phyloP scores from a whole-genome alignment of 2,797 vertebrate species.

The Selene dorsalis region DNA sequence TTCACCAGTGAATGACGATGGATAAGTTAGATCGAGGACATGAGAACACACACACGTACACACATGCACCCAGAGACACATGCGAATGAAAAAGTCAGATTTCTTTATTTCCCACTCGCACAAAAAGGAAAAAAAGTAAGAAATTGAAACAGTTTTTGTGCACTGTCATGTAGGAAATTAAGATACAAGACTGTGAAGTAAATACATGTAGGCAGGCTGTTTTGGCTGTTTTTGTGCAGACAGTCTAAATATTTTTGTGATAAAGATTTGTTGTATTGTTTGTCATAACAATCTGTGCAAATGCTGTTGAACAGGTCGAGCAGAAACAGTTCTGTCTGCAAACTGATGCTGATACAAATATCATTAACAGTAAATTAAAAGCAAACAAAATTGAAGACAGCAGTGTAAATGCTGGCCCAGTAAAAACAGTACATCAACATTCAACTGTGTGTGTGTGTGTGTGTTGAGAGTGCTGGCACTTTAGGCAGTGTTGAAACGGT shows the following conservation, averaged over 20 bases:
- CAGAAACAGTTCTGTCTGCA: neutral
- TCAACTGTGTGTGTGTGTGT: neutral
- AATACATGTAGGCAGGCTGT: neutral
- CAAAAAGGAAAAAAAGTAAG: neutral
- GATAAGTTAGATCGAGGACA: neutral
- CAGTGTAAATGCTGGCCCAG: neutral
- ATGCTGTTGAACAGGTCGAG: neutral
- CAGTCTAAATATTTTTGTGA: neutral
- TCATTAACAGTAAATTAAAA: neutral
- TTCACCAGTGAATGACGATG: conserved; percentile 25
- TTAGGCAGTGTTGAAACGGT: conserved; percentile 40
- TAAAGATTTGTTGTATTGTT: neutral
- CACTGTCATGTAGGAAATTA: too few species aligned
- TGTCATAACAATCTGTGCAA: neutral
- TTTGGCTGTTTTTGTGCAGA: neutral
- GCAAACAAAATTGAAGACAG: neutral
- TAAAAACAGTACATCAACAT: too few species aligned
- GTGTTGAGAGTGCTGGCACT: conserved; percentile 34
- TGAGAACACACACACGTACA: neutral
- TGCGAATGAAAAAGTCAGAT: neutral
- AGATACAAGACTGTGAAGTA: too few species aligned
- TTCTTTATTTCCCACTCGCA: neutral
- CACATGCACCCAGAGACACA: conserved; percentile 4
- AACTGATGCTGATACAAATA: neutral
- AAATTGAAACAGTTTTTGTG: too few species aligned